These are phyloP conservation scores for Calidris pugnax DNA, from an alignment of 2,113 vertebrate species.

Conservation along the genomic window DNA sequence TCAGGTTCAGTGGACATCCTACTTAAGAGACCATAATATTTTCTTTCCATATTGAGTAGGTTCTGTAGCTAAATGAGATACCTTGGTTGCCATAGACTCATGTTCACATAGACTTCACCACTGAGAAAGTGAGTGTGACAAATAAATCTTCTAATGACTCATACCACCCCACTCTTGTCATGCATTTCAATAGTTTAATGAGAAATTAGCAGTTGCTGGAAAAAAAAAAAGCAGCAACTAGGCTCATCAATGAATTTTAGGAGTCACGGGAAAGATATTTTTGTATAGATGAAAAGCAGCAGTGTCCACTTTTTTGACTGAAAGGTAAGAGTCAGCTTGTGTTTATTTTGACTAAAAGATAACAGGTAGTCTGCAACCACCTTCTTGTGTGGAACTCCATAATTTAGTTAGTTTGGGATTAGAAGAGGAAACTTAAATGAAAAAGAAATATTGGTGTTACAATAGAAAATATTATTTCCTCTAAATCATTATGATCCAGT, in stretches of 20 bases:
- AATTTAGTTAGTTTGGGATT: not conserved
- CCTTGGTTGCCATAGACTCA: not conserved
- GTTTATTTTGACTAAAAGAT: not conserved
- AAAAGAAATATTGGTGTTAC: not conserved
- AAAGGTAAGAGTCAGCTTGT: not conserved
- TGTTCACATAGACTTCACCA: not conserved
- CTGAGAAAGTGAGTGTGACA: slow-evolving; percentile 15
- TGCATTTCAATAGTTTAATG: not conserved
- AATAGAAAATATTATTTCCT: not conserved
- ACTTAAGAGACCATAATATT: not conserved
- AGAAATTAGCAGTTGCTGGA: not conserved
- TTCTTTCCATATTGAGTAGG: not conserved
- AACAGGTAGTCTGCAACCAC: not conserved
- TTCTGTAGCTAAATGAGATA: not conserved
- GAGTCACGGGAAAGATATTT: not conserved
- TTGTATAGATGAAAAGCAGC: not conserved
- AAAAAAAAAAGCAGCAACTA: not conserved
- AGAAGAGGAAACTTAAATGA: not conserved
- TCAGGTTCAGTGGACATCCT: not conserved
- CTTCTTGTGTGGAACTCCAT: not conserved
- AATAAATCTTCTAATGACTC: not conserved
- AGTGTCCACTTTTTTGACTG: not conserved
- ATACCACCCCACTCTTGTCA: not conserved
- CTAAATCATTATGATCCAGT: not conserved
- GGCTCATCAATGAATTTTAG: not conserved